Percentiles rank a stretch among this genome's conserved stretches.
These are phyloP conservation scores for Florisuga fusca DNA, from an alignment of 2,797 vertebrate species.

Conservation along the genomic window DNA sequence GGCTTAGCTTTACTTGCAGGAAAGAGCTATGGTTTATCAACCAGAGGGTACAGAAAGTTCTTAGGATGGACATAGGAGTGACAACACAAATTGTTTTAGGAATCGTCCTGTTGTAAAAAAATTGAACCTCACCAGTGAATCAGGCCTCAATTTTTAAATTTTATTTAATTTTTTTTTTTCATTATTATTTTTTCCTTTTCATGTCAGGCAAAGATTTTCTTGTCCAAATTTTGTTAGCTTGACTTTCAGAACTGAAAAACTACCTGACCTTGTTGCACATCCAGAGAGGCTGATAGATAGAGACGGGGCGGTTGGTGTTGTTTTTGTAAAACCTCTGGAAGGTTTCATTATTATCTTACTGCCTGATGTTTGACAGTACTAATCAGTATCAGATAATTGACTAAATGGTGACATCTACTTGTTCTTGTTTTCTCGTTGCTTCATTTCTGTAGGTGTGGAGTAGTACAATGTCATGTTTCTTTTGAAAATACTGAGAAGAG, in stretches of 20 bases:
- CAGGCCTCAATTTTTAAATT: not conserved
- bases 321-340: not conserved
- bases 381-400: not conserved
- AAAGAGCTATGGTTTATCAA: not conserved
- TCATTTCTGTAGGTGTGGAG: not conserved
- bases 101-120: not conserved
- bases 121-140: not conserved
- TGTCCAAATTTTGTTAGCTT: not conserved
- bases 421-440: not conserved
- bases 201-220: not conserved
- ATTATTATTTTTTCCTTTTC: not conserved
- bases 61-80: rapidly evolving
- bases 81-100: not conserved
- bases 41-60: rapidly evolving
- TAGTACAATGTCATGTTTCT: not conserved
- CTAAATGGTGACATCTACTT: not conserved
- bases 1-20: not conserved
- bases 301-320: no score
- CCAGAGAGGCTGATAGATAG: not conserved
- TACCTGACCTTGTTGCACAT: rapidly evolving
- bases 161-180: not conserved
- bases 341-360: not conserved
- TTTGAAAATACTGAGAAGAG: not conserved
- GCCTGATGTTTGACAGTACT: not conserved
- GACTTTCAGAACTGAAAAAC: not conserved